These are phyloP conservation scores for Ceyx erithaca DNA, from an alignment of 2,797 vertebrate species.

Conservation along the genomic window DNA sequence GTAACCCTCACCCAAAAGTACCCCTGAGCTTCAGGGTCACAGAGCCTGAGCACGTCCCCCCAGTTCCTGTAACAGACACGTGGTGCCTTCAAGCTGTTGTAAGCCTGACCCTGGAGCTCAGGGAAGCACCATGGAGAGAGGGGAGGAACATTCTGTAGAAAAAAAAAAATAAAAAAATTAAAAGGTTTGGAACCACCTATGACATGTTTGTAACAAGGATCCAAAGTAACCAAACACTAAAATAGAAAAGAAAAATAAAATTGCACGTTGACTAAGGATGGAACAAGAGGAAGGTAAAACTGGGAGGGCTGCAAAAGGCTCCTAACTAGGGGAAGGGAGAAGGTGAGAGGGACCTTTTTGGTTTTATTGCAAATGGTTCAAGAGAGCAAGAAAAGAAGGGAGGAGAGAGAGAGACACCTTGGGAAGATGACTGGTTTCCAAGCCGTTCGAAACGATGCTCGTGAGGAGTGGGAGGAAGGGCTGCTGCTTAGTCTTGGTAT, in stretches of 20 bases:
- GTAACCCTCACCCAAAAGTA: neutral
- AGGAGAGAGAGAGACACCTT: slow-evolving; percentile 40
- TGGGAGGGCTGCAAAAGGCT: slow-evolving; percentile 27
- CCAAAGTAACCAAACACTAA: slow-evolving; percentile 14
- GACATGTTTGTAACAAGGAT: slow-evolving; percentile 25
- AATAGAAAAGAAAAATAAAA: slow-evolving; percentile 7
- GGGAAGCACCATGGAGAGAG: neutral
- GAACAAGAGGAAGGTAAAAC: slow-evolving; percentile 32
- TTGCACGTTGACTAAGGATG: slow-evolving; percentile 47
- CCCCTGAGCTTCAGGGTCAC: slow-evolving; percentile 5
- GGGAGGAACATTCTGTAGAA: neutral
- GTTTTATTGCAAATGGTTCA: slow-evolving; percentile 79
- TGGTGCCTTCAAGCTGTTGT: slow-evolving; percentile 19
- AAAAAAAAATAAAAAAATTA: neutral
- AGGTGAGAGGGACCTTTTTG: slow-evolving; percentile 73
- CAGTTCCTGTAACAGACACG: neutral
- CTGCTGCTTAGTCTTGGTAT: slow-evolving; percentile 31
- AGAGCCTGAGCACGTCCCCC: neutral
- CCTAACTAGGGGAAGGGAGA: neutral
- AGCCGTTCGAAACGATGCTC: neutral
- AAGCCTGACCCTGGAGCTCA: neutral
- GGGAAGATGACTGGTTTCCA: slow-evolving; percentile 30
- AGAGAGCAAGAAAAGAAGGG: slow-evolving; percentile 28
- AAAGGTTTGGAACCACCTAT: neutral
- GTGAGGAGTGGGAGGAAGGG: slow-evolving; percentile 5